Base-by-base conservation (phyloP, 2,113 vertebrate species). In the Podiceps cristatus region DNA sequence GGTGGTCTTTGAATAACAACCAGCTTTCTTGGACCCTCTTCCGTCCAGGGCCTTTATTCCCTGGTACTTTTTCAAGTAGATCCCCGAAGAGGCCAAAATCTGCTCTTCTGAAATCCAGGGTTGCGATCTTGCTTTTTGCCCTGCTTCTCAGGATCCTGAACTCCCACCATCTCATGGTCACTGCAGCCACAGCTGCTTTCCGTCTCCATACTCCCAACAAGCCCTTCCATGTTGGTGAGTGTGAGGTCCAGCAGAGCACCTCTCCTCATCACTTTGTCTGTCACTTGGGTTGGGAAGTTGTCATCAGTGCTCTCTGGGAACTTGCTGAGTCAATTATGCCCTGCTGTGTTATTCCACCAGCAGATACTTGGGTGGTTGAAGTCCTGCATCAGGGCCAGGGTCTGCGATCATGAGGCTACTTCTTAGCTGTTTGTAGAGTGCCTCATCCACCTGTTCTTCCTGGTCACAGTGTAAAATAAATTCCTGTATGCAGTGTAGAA, bases 271-370 rank as follows among this genome's bases (percentile, higher is more conserved):
- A 49, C 23, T 27, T 67, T 14, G n/a, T 67, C 47, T 75, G 31
- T 91, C 49, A 45, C 31, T 79, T 80, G 31, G 18, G 14, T 25
- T 6, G 3, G 24, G 27, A 86, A 76, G 33, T 18, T 86, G 56
- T 49, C 58, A 15, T 19, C 0, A 0, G 9, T 45, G 23, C 24
- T 77, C 13, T 68, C 17, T 5, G 5, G 53, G 49, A 83, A 35
- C 25, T 88, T 77, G 7, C 52, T 91, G 37, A 33, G 27, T 76
- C 76, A 37, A 23, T 28, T 49, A 4, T 67, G 22, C n/a, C 22
- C 10, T 67, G 27, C 13, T 23, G 27, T 49, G 19, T 76, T 86
- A 22, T 67, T 83, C 18, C 29, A 86, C 19, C 44, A 68, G 44
- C 24, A 67, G n/a, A 6, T 59, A 13, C 18, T 45, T 68, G 25